Conservation (phyloP, 37 sponge, comb jelly and placozoan genomes). For the Mnemiopsis leidyi region DNA sequence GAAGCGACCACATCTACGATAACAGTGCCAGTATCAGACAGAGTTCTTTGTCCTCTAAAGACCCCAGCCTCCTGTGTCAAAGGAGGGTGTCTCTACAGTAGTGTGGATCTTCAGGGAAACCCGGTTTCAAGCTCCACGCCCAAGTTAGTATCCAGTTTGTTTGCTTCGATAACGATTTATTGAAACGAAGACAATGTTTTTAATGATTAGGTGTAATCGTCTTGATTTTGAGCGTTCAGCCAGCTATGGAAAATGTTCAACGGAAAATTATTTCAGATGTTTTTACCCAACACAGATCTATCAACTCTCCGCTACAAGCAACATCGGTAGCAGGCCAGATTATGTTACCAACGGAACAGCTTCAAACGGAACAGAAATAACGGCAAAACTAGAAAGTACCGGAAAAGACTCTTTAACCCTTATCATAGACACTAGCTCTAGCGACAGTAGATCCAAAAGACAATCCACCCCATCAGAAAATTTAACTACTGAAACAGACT, state of each 20-base stretch:
- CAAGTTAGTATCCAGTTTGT: too few relatives aligned
- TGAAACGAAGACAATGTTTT: too few relatives aligned
- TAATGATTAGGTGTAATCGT: too few relatives aligned
- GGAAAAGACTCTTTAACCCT: neutral
- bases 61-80: neutral
- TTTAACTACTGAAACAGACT: neutral
- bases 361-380: neutral
- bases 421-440: neutral
- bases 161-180: too few relatives aligned
- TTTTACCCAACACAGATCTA: neutral
- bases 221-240: too few relatives aligned
- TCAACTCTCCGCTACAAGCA: neutral
- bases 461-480: neutral
- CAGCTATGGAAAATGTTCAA: too few relatives aligned
- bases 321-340: neutral
- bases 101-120: neutral
- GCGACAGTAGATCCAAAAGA: neutral
- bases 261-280: constrained; percentile 65
- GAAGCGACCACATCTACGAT: neutral
- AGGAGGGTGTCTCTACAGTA: constrained; percentile 10
- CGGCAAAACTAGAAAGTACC: neutral
- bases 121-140: neutral
- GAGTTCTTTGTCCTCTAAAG: neutral
- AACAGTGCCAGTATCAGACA: constrained; percentile 7
- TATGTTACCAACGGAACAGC: neutral